These are phyloP conservation scores for Odontamblyopus rebecca DNA, from an alignment of 2,797 vertebrate genomes.

Conservation along the genomic window DNA sequence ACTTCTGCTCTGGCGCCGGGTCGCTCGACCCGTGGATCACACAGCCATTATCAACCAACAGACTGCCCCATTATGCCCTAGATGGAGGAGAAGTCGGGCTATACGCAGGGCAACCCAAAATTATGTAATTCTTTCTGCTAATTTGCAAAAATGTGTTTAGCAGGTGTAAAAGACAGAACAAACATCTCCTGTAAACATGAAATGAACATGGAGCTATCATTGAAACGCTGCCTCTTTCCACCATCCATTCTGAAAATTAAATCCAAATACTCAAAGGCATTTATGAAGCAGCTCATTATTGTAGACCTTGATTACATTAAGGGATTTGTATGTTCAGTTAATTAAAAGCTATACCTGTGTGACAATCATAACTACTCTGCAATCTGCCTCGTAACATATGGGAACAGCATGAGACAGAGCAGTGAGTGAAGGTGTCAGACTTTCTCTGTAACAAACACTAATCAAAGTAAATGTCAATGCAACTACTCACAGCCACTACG, in stretches of 20 bases:
- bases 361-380: neutral
- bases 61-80: conserved; percentile 72
- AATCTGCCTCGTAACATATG: conserved; percentile 12
- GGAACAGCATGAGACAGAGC: conserved; percentile 26
- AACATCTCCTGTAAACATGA: neutral
- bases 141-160: conserved; percentile 9
- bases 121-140: conserved; percentile 16
- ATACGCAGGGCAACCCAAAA: conserved; percentile 36
- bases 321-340: neutral
- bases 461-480: conserved; percentile 70
- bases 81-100: conserved; percentile 64
- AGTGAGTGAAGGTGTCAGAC: conserved; percentile 51
- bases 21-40: conserved; percentile 61
- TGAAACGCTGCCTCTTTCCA: neutral
- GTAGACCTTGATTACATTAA: neutral
- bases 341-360: neutral
- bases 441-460: conserved; percentile 61
- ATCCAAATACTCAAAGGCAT: neutral
- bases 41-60: conserved; percentile 64
- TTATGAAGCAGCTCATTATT: conserved; percentile 2
- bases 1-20: conserved; percentile 66
- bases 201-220: neutral
- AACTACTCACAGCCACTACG: conserved; percentile 47
- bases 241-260: neutral
- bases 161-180: conserved; percentile 18